These are phyloP conservation scores for Seriola rivoliana DNA, from an alignment of 2,113 vertebrate species.

Conservation along the genomic window DNA sequence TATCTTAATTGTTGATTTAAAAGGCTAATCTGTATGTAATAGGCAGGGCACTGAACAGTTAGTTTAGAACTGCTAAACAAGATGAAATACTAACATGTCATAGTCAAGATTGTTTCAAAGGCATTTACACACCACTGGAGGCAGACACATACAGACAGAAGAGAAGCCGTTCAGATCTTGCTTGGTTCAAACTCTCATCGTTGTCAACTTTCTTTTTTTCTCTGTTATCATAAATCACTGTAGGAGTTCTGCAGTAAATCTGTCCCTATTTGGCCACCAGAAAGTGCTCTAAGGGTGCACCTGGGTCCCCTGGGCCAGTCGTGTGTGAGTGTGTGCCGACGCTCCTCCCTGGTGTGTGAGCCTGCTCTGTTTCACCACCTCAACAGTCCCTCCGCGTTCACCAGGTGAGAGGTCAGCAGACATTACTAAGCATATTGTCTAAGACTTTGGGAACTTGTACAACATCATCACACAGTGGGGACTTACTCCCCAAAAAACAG, in stretches of 20 bases:
- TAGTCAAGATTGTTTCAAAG: background rate
- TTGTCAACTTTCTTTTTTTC: conserved; percentile 3
- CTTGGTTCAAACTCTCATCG: background rate
- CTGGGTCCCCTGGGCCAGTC: conserved; percentile 79
- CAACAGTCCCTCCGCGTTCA: conserved; percentile 74
- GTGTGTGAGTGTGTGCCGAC: conserved; percentile 71
- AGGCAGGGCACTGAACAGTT: too few relatives aligned
- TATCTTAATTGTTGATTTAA: too few relatives aligned
- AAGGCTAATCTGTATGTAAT: too few relatives aligned
- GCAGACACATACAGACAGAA: background rate
- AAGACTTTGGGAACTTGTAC: too few relatives aligned
- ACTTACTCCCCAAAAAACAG: background rate
- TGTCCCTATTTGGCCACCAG: conserved; percentile 73
- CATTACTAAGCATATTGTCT: background rate
- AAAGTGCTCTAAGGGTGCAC: conserved; percentile 62
- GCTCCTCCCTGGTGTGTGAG: conserved; percentile 77
- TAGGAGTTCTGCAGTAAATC: conserved; percentile 79
- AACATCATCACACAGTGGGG: too few relatives aligned
- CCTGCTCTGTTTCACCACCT: conserved; percentile 80
- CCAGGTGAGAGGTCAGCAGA: conserved; percentile 66
- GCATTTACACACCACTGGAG: background rate
- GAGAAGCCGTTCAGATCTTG: background rate
- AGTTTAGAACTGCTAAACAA: background rate
- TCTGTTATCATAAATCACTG: conserved; percentile 4
- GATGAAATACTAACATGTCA: background rate